These are phyloP conservation scores for Oeneis ivallda DNA, from an alignment of 2,888 invertebrate species.

Conservation along the genomic window DNA sequence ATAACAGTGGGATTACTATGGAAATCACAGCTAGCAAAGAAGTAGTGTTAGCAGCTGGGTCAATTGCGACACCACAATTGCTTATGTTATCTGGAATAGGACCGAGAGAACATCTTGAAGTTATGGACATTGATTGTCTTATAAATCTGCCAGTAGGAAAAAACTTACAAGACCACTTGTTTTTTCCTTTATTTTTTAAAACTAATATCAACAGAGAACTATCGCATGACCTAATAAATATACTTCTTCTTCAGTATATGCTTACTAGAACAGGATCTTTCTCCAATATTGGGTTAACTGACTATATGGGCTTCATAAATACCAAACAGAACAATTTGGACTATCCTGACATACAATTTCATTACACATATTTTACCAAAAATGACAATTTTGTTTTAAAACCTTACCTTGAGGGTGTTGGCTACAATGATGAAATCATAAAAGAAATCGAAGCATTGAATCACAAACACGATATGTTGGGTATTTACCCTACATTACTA, in stretches of 20 bases:
- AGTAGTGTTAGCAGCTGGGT: conserved; percentile 74
- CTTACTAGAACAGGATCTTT: conserved; percentile 71
- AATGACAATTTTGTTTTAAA: conserved; percentile 49
- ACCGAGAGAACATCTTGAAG: conserved; percentile 57
- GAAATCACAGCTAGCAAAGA: conserved; percentile 65
- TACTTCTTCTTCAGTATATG: conserved; percentile 70
- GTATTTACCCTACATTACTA: conserved; percentile 61
- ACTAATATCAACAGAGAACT: conserved; percentile 42
- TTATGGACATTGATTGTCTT: conserved; percentile 57
- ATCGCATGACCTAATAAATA: conserved; percentile 44
- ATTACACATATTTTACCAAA: conserved; percentile 56
- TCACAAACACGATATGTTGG: conserved; percentile 54
- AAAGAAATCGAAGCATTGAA: conserved; percentile 51
- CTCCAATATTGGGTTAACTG: conserved; percentile 62
- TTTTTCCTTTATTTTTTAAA: conserved; percentile 52
- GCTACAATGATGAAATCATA: conserved; percentile 53
- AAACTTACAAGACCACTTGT: conserved; percentile 78
- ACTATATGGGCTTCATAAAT: conserved; percentile 77
- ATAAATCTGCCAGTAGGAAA: conserved; percentile 69
- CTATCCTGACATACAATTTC: conserved; percentile 78
- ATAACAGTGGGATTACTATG: conserved; percentile 53
- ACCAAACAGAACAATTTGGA: conserved; percentile 57
- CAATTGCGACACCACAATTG: conserved; percentile 74
- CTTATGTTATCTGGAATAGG: conserved; percentile 79
- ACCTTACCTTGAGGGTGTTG: conserved; percentile 47